These are phyloP conservation scores for Ammodytes marinus DNA, from an alignment of 2,113 vertebrate species.

Conservation along the genomic window DNA sequence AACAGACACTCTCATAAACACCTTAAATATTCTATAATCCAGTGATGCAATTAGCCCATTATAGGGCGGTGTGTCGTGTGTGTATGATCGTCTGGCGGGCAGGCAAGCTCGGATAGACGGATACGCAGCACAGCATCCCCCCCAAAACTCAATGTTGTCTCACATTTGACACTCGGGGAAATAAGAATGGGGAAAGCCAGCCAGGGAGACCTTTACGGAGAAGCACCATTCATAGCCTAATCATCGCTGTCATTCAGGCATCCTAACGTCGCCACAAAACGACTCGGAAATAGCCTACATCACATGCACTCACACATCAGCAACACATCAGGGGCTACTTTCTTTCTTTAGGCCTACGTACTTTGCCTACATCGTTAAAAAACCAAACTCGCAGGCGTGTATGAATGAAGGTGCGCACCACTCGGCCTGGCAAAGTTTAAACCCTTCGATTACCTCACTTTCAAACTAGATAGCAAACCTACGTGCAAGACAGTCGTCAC, in stretches of 20 bases:
- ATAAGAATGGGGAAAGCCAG: slow-evolving; percentile 41
- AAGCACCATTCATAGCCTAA: slow-evolving; percentile 3
- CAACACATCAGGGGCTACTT: slow-evolving; percentile 15
- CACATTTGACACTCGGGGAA: slow-evolving; percentile 56
- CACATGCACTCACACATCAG: slow-evolving; percentile 20
- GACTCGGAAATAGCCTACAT: slow-evolving; percentile 10
- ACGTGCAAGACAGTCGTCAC: slow-evolving; percentile 49
- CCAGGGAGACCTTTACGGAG: slow-evolving; percentile 61
- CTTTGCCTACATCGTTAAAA: not conserved
- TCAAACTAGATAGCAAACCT: slow-evolving; percentile 48
- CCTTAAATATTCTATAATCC: slow-evolving; percentile 69
- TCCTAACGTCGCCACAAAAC: slow-evolving; percentile 11
- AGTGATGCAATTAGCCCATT: slow-evolving; percentile 60
- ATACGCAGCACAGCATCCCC: slow-evolving; percentile 62
- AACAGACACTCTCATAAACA: slow-evolving; percentile 55
- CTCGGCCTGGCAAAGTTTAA: slow-evolving; percentile 58
- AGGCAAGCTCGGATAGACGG: not conserved
- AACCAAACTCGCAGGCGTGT: slow-evolving; percentile 2
- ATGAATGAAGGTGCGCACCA: slow-evolving; percentile 31
- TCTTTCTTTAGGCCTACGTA: not conserved
- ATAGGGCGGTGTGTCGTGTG: slow-evolving; percentile 8
- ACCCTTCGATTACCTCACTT: slow-evolving; percentile 50
- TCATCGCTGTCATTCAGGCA: slow-evolving; percentile 57
- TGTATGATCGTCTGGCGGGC: slow-evolving; percentile 33
- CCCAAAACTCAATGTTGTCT: slow-evolving; percentile 72